Evolutionary conservation across 2,797 vertebrate genomes (phyloP).

Genomic region (Bovichtus variegatus): DNA sequence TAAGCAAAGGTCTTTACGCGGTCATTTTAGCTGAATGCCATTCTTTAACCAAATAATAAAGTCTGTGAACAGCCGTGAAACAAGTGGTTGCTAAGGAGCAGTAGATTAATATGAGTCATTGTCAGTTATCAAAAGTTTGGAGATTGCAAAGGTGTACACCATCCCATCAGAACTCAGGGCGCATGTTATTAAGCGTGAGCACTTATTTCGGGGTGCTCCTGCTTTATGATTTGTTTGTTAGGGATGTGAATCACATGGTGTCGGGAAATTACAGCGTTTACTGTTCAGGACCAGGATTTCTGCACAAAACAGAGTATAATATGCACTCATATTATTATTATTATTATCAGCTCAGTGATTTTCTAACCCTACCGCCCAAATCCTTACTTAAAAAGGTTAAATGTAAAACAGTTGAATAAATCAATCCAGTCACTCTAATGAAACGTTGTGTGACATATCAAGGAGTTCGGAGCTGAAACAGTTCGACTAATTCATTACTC

Average conservation of each 20-base stretch:
- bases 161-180: conserved; percentile 19
- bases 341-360: neutral
- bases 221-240: conserved; percentile 18
- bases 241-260: neutral
- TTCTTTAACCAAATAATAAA: neutral
- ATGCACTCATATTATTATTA: neutral
- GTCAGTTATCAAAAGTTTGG: neutral
- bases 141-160: conserved; percentile 1
- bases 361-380: neutral
- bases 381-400: neutral
- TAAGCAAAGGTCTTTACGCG: neutral
- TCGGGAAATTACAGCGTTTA: neutral
- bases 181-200: neutral
- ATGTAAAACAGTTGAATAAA: neutral
- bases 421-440: neutral
- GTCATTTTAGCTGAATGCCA: neutral
- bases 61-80: neutral
- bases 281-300: neutral
- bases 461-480: neutral
- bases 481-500: neutral
- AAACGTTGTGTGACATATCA: neutral
- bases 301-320: neutral
- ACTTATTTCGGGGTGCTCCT: neutral
- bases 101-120: neutral
- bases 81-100: conserved; percentile 22